These are phyloP conservation scores for Formica selysi DNA, from an alignment of 1,140 invertebrate genomes.

Conservation along the genomic window DNA sequence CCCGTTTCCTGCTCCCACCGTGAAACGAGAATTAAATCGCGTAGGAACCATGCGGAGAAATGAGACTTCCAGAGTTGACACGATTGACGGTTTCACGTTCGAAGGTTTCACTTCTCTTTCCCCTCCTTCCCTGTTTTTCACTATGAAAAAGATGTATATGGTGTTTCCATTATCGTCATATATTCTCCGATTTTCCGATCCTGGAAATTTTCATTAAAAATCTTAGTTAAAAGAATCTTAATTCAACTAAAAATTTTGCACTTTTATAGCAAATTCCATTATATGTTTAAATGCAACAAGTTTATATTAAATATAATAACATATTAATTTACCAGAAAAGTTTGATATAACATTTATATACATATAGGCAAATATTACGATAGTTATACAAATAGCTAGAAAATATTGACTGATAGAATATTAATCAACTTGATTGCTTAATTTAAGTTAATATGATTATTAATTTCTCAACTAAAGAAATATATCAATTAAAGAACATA, in stretches of 20 bases:
- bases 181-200: not conserved
- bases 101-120: not conserved
- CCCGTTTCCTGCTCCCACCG: conserved; percentile 67
- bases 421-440: conserved; percentile 6
- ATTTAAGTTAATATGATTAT: not conserved
- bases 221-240: not conserved
- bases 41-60: conserved; percentile 7
- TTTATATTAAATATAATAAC: not conserved
- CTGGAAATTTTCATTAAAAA: not conserved
- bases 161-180: not conserved
- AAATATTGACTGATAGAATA: not conserved
- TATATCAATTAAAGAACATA: not conserved
- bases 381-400: not conserved
- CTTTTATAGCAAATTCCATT: not conserved
- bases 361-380: not conserved
- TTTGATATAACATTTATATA: not conserved
- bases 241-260: not conserved
- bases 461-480: not conserved
- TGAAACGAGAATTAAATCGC: conserved; percentile 67
- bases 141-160: not conserved
- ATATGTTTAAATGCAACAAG: not conserved
- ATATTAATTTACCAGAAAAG: not conserved
- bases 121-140: no score
- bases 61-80: conserved; percentile 23
- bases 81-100: not conserved